A percentile compares a stretch with the other conserved stretches of the same genome.
These are phyloP conservation scores for Dicentrarchus labrax DNA, from an alignment of 2,113 vertebrate species.

Conservation along the genomic window DNA sequence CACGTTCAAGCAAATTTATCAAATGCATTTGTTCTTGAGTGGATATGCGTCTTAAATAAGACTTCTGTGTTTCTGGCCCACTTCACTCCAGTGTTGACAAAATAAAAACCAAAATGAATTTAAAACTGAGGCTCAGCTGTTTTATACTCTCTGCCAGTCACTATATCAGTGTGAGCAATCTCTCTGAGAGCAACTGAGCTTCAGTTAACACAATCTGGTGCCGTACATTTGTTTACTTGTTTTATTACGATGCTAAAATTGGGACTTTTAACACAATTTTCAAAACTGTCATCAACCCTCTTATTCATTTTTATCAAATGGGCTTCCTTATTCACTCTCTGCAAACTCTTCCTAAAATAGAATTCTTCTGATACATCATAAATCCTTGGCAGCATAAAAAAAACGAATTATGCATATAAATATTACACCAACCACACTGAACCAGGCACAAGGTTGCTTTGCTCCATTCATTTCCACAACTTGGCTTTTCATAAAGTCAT, in stretches of 20 bases:
- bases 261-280: conserved; percentile 30
- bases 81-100: conserved; percentile 3
- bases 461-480: conserved; percentile 45
- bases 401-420: conserved; percentile 52
- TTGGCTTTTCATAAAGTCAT: conserved; percentile 57
- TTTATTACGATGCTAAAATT: conserved; percentile 36
- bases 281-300: neutral
- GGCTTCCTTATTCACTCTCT: conserved; percentile 10
- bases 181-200: neutral
- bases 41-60: conserved; percentile 1
- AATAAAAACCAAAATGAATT: conserved; percentile 32
- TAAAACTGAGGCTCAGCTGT: conserved; percentile 10
- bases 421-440: conserved; percentile 39
- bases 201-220: conserved; percentile 21
- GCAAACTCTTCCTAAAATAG: conserved; percentile 33
- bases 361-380: conserved; percentile 32
- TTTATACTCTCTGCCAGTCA: neutral
- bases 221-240: neutral
- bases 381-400: conserved; percentile 42
- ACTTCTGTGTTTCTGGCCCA: neutral
- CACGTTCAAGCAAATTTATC: neutral
- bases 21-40: neutral
- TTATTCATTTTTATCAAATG: conserved; percentile 9
- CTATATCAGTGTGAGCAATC: conserved; percentile 5
- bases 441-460: conserved; percentile 27